Conservation (phyloP, 2,797 vertebrate species). For the Trachurus trachurus region DNA sequence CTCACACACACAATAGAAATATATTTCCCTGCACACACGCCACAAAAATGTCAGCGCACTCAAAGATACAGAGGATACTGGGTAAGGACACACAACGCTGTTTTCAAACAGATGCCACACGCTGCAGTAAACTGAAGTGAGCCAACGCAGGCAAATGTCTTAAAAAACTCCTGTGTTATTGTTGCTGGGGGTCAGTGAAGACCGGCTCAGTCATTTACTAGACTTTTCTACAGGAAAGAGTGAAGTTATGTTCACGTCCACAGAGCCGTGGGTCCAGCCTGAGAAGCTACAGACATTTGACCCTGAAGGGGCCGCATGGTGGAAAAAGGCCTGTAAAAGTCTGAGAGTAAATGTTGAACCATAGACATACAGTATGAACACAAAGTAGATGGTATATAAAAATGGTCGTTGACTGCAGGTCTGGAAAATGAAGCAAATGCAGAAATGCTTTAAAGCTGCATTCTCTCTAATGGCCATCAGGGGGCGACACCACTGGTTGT, state of each 20-base stretch:
- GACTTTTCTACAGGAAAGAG: constrained; percentile 44
- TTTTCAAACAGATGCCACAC: constrained; percentile 26
- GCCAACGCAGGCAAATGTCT: constrained; percentile 24
- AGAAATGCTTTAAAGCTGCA: too few species aligned
- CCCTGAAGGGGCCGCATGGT: constrained; percentile 38
- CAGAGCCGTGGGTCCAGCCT: constrained; percentile 29
- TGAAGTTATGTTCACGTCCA: constrained; percentile 22
- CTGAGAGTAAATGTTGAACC: constrained; percentile 63
- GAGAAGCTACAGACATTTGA: constrained; percentile 58
- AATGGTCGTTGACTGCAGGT: too few species aligned
- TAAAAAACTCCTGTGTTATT: constrained; percentile 33
- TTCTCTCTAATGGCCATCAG: too few species aligned
- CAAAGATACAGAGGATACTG: background rate
- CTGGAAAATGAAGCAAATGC: too few species aligned
- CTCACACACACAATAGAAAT: constrained; percentile 19
- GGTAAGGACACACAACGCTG: background rate
- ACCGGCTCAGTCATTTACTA: constrained; percentile 47
- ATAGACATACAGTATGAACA: too few species aligned
- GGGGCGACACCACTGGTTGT: too few species aligned
- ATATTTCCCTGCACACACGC: background rate
- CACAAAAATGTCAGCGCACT: background rate
- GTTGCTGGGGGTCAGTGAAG: constrained; percentile 28
- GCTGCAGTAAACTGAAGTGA: constrained; percentile 43
- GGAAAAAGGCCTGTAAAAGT: constrained; percentile 61
- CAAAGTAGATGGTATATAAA: too few species aligned